Base-by-base conservation (phyloP, 2,797 vertebrate genomes). In the Etheostoma perlongum region DNA sequence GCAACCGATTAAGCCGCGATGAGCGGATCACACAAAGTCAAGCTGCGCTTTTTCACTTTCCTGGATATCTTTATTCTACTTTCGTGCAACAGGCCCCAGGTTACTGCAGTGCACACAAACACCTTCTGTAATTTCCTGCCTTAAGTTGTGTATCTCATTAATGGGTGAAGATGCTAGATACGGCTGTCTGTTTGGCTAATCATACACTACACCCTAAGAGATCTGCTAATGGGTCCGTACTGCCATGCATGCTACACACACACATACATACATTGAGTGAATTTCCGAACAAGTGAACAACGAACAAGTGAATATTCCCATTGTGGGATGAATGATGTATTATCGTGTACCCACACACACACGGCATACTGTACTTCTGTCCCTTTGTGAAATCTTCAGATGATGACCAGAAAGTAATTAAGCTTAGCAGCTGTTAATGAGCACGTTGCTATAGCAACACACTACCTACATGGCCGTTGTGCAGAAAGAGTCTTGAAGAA, bases 391-490 rank as follows among this genome's bases (percentile, higher is more conserved):
- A 58, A 89, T 87, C 62, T 87, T 82, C 81, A 70, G 76, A 85
- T 84, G 80, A 79, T 82, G 78, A 90, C 87, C 80, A 81, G 81
- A 73, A 88, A 78, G 78, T 89, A 92, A 93, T 91, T 83, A 92
- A 87, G 87, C 89, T 85, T 80, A 81, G 77, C 86, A 85, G 81
- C 71, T 89, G 85, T 91, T 93, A 92, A 91, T 92, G 84, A 91
- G 86, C 76, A 81, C 78, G 79, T 93, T 46, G 18, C 76, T 49
- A 84, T 85, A 65, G 87, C 51, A 86, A 88, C 85, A 46, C 66
- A 67, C 27, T 58, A 67, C 25, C 60, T 67, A 47, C 36, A 65
- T 42, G 36, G 16, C 33, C 8, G 15, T 76, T 76, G 2, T 46
- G 47, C 54, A 74, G 53, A 60, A 49, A 64, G 33, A 47, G 10